Evolutionary conservation across 2,888 invertebrate genomes (phyloP).

Genomic region (Leucoma salicis): DNA sequence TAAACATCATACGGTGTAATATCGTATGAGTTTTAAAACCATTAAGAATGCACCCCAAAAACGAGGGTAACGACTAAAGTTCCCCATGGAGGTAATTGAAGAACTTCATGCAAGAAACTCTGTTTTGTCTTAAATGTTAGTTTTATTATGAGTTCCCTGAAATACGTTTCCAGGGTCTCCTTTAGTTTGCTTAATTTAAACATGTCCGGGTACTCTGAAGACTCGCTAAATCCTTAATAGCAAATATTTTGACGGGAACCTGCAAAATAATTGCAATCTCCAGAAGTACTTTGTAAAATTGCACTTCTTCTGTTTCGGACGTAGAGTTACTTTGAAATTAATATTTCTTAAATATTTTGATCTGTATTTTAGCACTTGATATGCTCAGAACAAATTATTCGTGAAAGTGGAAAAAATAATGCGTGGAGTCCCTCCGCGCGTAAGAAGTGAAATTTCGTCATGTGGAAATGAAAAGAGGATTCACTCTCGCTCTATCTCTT

Average conservation of each 20-base stretch:
- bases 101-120: conserved; percentile 23
- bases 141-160: conserved; percentile 17
- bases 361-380: too few relatives aligned
- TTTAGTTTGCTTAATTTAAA: conserved; percentile 7
- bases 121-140: conserved; percentile 27
- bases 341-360: too few relatives aligned
- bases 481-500: too few relatives aligned
- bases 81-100: conserved; percentile 30
- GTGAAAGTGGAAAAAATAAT: too few relatives aligned
- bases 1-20: conserved; percentile 7
- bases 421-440: too few relatives aligned
- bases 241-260: too few relatives aligned
- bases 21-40: conserved; percentile 2
- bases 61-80: conserved; percentile 42
- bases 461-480: too few relatives aligned
- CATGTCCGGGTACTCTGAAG: not conserved
- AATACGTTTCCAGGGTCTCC: not conserved
- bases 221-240: not conserved
- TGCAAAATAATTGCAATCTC: too few relatives aligned
- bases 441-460: too few relatives aligned
- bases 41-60: conserved; percentile 49
- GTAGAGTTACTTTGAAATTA: too few relatives aligned
- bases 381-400: too few relatives aligned
- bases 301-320: conserved; percentile 19
- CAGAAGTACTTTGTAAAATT: conserved; percentile 9